Evolutionary conservation across 2,797 vertebrate species (phyloP), one percentile per base, ranked within the genome.

Genomic region (Carduelis carduelis): DNA sequence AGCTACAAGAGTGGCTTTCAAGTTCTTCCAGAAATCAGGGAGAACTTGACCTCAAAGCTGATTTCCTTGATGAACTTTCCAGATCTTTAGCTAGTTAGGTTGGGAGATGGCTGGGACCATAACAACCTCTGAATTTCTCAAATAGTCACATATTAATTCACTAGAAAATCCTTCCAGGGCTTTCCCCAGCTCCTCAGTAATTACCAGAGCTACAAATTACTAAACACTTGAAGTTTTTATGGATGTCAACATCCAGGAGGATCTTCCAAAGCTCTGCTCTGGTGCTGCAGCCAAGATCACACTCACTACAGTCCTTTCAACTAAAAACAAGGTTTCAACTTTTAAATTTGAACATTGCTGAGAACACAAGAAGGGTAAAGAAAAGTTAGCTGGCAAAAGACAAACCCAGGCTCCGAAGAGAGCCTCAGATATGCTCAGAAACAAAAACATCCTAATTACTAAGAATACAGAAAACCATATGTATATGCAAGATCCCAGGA

Each of bases 391-490:
- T 86, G 76, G 82, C 87, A 86, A 47, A 66, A 86, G 64, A 34
- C 21, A 87, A 37, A 69, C 24, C 22, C 27, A 65, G 69, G 28
- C 65, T 84, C 65, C 9, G 0, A 87, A 49, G 3, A 77, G 44
- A 91, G 65, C 61, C 46, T 78, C 79, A 75, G 79, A 94, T 81
- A 57, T 0, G 4, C 87, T 64, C 53, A 93, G 69, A 89, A 93
- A 94, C 61, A 80, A 95, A 93, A 90, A 56, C 85, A 94, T 90
- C 83, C 87, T 81, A 57, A 93, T 91, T 88, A 86, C 70, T 78
- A 52, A 86, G 39, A 47, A 78, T 61, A 86, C 82, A 95, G 85
- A 90, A 94, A 95, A 34, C 72, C 87, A 78, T 43, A 83, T 80
- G 71, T 71, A 80, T 64, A 22, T 13, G 57, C 43, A 71, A 94